Percentiles rank a stretch among this genome's conserved stretches.
These are phyloP conservation scores for Phainopepla nitens DNA, from an alignment of 2,113 vertebrate species.

Conservation along the genomic window DNA sequence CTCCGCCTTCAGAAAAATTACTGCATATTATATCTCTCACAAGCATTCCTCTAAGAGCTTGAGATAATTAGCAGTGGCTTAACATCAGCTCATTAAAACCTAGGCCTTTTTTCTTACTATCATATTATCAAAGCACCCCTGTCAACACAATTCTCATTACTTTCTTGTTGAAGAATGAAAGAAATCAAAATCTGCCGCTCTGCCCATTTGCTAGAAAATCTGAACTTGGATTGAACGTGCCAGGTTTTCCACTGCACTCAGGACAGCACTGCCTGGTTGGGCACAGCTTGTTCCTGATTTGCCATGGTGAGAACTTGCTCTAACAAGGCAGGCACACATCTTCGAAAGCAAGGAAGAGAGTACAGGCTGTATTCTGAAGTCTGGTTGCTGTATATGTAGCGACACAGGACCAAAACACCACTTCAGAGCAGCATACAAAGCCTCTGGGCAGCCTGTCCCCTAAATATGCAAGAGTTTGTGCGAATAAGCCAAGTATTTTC, in stretches of 20 bases:
- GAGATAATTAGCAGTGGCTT: slow-evolving; percentile 3
- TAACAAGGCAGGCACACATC: neutral
- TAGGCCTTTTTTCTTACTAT: neutral
- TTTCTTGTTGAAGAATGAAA: neutral
- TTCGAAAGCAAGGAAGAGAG: neutral
- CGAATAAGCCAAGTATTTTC: neutral
- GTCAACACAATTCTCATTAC: neutral
- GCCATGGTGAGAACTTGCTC: neutral
- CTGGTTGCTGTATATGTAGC: neutral
- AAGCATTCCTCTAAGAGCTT: neutral
- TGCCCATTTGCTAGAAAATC: neutral
- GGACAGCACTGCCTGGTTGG: neutral
- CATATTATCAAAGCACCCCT: neutral
- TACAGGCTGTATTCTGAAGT: neutral
- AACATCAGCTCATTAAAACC: slow-evolving; percentile 30
- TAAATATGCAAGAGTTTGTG: neutral
- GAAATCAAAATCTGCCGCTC: neutral
- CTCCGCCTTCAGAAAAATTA: neutral
- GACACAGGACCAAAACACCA: neutral
- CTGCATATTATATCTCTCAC: neutral
- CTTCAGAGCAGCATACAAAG: neutral
- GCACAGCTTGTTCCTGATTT: neutral
- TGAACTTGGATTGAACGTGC: neutral
- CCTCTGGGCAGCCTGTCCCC: neutral
- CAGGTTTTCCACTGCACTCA: neutral